Evolutionary conservation across 35 echinoderm and acorn worm genomes (phyloP).

Genomic region (Apostichopus californicus): DNA sequence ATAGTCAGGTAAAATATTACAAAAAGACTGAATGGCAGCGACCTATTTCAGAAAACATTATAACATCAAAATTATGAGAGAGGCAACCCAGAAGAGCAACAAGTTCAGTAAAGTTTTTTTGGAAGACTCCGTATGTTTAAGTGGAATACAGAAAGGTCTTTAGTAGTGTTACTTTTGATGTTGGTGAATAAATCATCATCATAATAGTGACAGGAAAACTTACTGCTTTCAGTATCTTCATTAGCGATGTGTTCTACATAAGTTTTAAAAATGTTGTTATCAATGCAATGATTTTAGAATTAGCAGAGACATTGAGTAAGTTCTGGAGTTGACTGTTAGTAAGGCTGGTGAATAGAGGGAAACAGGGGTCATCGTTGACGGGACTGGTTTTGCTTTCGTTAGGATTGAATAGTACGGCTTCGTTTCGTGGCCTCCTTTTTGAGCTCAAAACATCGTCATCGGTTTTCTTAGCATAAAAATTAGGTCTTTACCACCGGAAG

Average conservation of each 20-base stretch:
- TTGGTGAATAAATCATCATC: conserved; percentile 14
- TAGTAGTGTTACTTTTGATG: background rate
- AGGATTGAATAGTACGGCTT: background rate
- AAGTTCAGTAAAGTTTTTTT: conserved; percentile 24
- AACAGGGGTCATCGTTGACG: background rate
- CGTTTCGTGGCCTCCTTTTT: background rate
- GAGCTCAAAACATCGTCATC: background rate
- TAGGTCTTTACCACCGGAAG: background rate
- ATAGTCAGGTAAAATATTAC: background rate
- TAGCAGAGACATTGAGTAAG: background rate
- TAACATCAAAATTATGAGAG: conserved; percentile 33
- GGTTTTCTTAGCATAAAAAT: background rate
- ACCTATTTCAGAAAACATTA: too few species aligned
- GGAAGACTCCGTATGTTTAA: background rate
- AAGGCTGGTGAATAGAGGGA: background rate
- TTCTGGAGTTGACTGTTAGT: background rate
- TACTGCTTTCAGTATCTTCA: background rate
- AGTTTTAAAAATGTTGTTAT: background rate
- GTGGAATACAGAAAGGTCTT: background rate
- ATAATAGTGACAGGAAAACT: conserved; percentile 10
- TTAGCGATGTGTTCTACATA: background rate
- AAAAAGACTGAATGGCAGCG: background rate
- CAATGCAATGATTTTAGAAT: background rate
- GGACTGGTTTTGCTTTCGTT: background rate
- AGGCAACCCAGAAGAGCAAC: background rate